A percentile compares a stretch with the other conserved stretches of the same genome.
phyloP scores from a whole-genome alignment of 2,888 invertebrate species.

The Papilio protenor region DNA sequence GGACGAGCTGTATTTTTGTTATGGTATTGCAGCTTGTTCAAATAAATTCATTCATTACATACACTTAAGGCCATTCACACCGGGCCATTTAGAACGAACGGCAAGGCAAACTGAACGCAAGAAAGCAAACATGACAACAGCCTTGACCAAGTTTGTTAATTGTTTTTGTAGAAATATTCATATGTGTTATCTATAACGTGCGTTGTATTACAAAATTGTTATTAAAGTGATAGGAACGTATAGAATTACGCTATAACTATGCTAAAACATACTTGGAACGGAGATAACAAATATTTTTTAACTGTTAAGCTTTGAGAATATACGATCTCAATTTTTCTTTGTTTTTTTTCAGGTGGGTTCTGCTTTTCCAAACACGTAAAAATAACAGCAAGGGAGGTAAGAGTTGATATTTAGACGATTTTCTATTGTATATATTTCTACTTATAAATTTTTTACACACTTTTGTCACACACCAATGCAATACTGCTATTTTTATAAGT shows the following conservation, averaged over 20 bases:
- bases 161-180: constrained; percentile 35
- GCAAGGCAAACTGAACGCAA: constrained; percentile 38
- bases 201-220: constrained; percentile 28
- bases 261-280: not conserved
- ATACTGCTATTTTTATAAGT: not conserved
- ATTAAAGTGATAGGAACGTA: not conserved
- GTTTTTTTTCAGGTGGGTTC: not conserved
- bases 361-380: not conserved
- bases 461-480: too few relatives aligned
- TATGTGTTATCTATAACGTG: constrained; percentile 18
- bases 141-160: constrained; percentile 41
- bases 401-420: not conserved
- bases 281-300: not conserved
- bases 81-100: constrained; percentile 26
- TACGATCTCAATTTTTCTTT: not conserved
- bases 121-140: constrained; percentile 38
- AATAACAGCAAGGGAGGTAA: not conserved
- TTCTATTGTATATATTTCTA: not conserved
- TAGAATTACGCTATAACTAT: not conserved
- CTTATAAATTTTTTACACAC: not conserved
- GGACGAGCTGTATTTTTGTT: not conserved
- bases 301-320: not conserved
- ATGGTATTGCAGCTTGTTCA: constrained; percentile 10
- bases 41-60: constrained; percentile 25
- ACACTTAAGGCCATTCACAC: constrained; percentile 31